A percentile compares a stretch with the other conserved stretches of the same genome.
Evolutionary conservation across 37 sponge, comb jelly and placozoan species (phyloP).

Genomic region (Mnemiopsis leidyi): DNA sequence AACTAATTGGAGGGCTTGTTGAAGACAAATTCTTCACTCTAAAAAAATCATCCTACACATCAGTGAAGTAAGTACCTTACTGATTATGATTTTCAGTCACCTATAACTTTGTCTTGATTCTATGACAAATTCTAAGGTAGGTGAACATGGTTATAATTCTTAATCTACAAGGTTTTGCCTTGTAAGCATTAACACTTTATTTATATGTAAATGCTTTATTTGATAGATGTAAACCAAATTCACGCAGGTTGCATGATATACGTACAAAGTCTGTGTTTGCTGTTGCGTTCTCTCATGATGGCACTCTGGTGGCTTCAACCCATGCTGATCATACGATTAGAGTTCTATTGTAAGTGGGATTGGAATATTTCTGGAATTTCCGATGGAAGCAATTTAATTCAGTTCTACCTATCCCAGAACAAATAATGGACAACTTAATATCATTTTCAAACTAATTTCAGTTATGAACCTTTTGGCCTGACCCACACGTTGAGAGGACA

Average conservation of each 20-base stretch:
- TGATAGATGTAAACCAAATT: no score
- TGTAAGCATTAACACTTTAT: no score
- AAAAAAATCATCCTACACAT: constrained; percentile 57
- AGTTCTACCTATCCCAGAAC: background rate
- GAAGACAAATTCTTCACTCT: constrained; percentile 63
- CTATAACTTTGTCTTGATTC: no score
- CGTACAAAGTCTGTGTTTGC: constrained; percentile 65
- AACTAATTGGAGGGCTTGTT: constrained; percentile 48
- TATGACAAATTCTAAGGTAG: no score
- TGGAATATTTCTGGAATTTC: background rate
- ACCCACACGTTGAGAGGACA: constrained; percentile 63
- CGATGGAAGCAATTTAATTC: background rate
- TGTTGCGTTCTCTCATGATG: constrained; percentile 60
- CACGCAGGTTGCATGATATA: constrained; percentile 38
- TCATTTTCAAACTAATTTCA: background rate
- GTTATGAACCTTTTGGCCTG: constrained; percentile 63
- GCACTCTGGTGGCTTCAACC: constrained; percentile 54
- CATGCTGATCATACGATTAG: constrained; percentile 59
- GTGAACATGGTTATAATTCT: background rate
- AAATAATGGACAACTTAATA: background rate
- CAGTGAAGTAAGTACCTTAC: constrained; percentile 56
- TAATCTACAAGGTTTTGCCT: no score
- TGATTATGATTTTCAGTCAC: no score
- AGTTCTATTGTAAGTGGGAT: constrained; percentile 15
- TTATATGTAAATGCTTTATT: no score